Percentiles rank a stretch among this genome's conserved stretches.
Evolutionary conservation across 1,140 invertebrate species (phyloP).

Genomic region (Diabrotica undecimpunctata): DNA sequence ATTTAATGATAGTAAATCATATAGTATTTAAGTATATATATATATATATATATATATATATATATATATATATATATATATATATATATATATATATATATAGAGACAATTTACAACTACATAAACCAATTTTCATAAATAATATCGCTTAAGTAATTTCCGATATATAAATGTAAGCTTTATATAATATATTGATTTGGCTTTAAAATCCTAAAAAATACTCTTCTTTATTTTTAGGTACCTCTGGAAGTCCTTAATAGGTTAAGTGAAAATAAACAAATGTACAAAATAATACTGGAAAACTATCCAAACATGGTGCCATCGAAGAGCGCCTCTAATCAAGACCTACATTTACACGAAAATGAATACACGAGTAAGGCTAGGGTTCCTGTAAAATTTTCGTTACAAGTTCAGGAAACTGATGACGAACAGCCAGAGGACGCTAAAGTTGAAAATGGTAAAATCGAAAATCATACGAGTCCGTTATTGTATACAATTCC

Average conservation of each 20-base stretch:
- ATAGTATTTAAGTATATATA: too few species aligned
- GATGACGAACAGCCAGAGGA: constrained; percentile 4
- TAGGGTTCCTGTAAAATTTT: constrained; percentile 23
- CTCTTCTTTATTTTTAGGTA: constrained; percentile 49
- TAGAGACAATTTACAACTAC: too few species aligned
- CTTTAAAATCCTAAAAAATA: too few species aligned
- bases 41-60: too few species aligned
- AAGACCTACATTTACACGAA: constrained; percentile 7
- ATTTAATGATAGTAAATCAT: too few species aligned
- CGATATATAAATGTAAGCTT: too few species aligned
- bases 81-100: too few species aligned
- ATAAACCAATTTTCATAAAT: too few species aligned
- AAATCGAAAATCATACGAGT: not conserved
- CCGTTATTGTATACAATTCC: not conserved
- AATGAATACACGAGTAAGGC: constrained; percentile 19
- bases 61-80: too few species aligned
- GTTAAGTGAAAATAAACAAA: constrained; percentile 59
- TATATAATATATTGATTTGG: too few species aligned
- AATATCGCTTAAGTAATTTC: too few species aligned
- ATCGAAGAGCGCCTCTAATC: constrained; percentile 57
- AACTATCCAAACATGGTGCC: constrained; percentile 68
- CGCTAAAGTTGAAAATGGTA: not conserved
- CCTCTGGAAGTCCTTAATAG: constrained; percentile 64
- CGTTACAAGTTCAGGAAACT: constrained; percentile 14
- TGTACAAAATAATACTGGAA: constrained; percentile 67